Evolutionary conservation across 2,888 invertebrate species (phyloP).

Genomic region (Dicyrtoma fusca): DNA sequence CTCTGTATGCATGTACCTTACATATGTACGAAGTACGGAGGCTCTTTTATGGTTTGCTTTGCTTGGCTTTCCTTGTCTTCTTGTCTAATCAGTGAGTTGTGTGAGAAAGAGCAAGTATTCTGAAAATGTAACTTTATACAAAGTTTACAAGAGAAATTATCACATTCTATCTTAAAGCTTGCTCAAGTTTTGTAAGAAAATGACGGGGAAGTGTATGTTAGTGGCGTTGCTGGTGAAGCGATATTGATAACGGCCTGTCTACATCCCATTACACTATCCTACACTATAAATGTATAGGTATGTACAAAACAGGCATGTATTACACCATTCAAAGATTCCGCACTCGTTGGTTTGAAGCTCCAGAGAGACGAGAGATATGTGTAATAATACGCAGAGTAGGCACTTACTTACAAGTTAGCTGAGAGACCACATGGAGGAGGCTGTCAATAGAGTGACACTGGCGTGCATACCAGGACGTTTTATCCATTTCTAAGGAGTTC

Average conservation of each 20-base stretch:
- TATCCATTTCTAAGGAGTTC: conserved; percentile 43
- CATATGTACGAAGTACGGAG: too few relatives aligned
- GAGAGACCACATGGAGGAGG: conserved; percentile 21
- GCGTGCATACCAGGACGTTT: conserved; percentile 23
- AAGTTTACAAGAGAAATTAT: conserved; percentile 34
- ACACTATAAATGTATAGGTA: background rate
- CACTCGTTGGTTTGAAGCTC: too few relatives aligned
- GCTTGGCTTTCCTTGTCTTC: too few relatives aligned
- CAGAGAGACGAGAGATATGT: background rate
- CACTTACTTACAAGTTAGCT: background rate
- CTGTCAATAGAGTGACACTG: conserved; percentile 10
- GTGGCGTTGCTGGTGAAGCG: background rate
- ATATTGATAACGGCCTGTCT: background rate
- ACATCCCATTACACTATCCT: background rate
- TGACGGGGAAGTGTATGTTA: conserved; percentile 11
- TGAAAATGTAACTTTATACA: conserved; percentile 2
- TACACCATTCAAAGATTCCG: too few relatives aligned
- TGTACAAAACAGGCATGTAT: too few relatives aligned
- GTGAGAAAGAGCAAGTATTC: conserved; percentile 11
- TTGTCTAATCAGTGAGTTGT: too few relatives aligned
- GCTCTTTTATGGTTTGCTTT: too few relatives aligned
- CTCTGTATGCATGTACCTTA: too few relatives aligned
- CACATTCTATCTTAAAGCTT: conserved; percentile 2
- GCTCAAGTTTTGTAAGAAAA: conserved; percentile 21
- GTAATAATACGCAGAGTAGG: background rate